Evolutionary conservation across 23 tunicate species (phyloP), one percentile per base, ranked within the genome.

Genomic region (Clavelina lepadiformis): DNA sequence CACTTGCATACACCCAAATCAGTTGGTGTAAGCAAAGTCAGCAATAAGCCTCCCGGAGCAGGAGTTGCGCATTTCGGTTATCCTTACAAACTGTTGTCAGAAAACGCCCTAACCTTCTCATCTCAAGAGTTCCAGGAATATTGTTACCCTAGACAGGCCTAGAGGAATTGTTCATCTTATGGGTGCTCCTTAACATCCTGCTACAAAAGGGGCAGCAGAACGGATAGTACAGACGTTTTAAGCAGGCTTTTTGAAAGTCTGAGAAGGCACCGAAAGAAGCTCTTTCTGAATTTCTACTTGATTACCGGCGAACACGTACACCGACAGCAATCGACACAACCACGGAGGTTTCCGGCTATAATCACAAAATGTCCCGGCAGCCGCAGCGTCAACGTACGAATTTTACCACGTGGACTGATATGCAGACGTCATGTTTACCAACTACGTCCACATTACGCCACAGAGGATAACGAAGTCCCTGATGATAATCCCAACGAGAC

Each of bases 91-190:
- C 6, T 63, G n/a, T 50, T 63, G 21, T 18, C 51, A 7, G 23
- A 63, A 5, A 63, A 63, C 37, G 51, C 72, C 26, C 18, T 57
- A 3, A 28, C 6, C 24, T 66, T 66, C 34, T 45, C 35, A 3
- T 23, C 33, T 4, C 23, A 66, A 23, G 72, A 45, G 29, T 66
- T 66, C 25, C 41, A 66, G 24, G 34, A 66, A 8, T 66, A 4
- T 5, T 46, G 57, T 22, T 26, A 46, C 23, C 34, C 28, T 35
- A 66, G 69, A 63, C 33, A 46, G 28, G 41, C 34, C 28, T 35
- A 66, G 69, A 63, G 69, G 69, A 8, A 63, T 63, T 35, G 69
- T 36, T 28, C 72, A 66, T 26, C 57, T 66, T 22, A 66, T 57
- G 5, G 57, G 57, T 25, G 72, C 72, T 11, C 72, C 57, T 4